A percentile compares a stretch with the other conserved stretches of the same genome.
Conservation (phyloP, 2,888 invertebrate genomes). For the Cephus runcator region DNA sequence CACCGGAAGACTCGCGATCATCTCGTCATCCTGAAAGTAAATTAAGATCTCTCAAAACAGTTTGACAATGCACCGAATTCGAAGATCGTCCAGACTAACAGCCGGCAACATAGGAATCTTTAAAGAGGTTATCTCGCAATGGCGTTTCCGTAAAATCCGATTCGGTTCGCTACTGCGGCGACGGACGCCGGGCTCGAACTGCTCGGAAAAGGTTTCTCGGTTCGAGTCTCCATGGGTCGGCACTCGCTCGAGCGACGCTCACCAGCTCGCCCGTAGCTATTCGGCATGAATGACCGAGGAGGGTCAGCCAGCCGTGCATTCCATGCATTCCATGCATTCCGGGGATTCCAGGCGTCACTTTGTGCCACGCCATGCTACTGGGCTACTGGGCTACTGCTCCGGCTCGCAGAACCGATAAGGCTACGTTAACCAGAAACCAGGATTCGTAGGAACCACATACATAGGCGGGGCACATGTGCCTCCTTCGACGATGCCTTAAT, state of each 20-base stretch:
- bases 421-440: not conserved
- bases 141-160: not conserved
- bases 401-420: not conserved
- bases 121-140: not conserved
- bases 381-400: not conserved
- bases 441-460: not conserved
- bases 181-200: not conserved
- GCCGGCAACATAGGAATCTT: not conserved
- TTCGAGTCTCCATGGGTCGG: not conserved
- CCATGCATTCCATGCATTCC: constrained; percentile 41
- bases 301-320: constrained; percentile 24
- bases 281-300: constrained; percentile 29
- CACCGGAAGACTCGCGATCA: constrained; percentile 60
- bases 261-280: constrained; percentile 24
- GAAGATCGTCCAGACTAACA: not conserved
- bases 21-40: constrained; percentile 57
- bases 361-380: constrained; percentile 19
- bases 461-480: not conserved
- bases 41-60: constrained; percentile 11
- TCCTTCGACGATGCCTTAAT: not conserved
- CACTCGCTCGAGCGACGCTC: not conserved
- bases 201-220: not conserved
- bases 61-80: too few relatives aligned
- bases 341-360: constrained; percentile 38
- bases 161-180: not conserved